Percentiles rank a stretch among this genome's conserved stretches.
These are phyloP conservation scores for Cebus imitator DNA, from an alignment of 2,113 vertebrate species.

Conservation along the genomic window DNA sequence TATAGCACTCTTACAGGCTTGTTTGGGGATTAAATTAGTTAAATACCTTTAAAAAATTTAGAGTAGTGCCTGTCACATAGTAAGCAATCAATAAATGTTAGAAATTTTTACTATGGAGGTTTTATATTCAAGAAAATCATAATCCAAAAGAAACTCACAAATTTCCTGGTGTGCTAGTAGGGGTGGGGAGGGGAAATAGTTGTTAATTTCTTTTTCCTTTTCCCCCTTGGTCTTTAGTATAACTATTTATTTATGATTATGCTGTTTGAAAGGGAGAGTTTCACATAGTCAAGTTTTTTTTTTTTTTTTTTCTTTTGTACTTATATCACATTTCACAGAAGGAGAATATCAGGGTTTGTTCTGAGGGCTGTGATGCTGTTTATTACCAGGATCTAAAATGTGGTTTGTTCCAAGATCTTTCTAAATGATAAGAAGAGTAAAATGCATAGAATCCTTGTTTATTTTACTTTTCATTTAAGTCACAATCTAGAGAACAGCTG, in stretches of 20 bases:
- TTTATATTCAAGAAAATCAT: background rate
- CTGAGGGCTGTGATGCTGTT: background rate
- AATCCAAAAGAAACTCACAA: background rate
- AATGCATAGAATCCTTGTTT: background rate
- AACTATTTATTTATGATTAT: background rate
- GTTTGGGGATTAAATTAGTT: background rate
- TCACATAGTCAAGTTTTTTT: background rate
- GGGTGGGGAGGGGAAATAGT: background rate
- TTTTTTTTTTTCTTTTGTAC: background rate
- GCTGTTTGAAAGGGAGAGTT: background rate
- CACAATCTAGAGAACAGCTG: background rate
- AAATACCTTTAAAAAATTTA: background rate
- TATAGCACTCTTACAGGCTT: background rate
- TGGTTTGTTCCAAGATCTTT: background rate
- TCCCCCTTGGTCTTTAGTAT: background rate
- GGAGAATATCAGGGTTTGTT: background rate
- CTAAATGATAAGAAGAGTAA: background rate
- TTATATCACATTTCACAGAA: background rate
- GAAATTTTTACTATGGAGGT: background rate
- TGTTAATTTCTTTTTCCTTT: background rate
- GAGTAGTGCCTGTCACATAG: background rate
- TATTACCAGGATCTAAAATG: background rate
- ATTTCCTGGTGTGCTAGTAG: background rate
- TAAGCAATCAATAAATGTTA: background rate
- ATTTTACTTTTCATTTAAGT: background rate